Conservation (phyloP, 2,888 invertebrate genomes). For the Dasypogon diadema region DNA sequence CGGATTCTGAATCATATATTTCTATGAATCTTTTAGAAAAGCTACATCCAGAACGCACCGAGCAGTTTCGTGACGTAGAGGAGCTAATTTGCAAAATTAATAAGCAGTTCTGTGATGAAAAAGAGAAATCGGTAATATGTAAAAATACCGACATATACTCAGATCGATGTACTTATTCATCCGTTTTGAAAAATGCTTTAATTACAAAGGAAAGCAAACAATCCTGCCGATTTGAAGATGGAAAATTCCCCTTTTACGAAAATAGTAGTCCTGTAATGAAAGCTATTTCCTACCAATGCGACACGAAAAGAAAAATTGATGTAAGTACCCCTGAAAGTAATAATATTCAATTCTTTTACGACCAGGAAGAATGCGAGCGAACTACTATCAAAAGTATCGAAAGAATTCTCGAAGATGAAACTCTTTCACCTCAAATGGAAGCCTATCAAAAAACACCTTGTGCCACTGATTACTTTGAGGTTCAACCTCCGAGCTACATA, state of each 20-base stretch:
- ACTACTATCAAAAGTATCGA: neutral
- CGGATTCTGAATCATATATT: too few species aligned
- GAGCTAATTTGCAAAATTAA: neutral
- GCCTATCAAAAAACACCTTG: neutral
- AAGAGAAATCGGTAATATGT: neutral
- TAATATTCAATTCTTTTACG: neutral
- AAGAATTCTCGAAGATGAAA: neutral
- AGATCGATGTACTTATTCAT: conserved; percentile 15
- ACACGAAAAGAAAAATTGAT: too few species aligned
- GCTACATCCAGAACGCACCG: neutral
- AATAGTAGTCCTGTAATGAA: neutral
- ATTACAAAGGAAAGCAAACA: neutral
- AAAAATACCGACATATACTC: neutral
- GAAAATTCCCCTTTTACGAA: neutral
- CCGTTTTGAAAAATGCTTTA: conserved; percentile 6
- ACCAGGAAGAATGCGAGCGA: neutral
- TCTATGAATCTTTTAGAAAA: too few species aligned
- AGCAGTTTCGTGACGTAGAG: neutral
- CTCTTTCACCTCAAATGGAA: neutral
- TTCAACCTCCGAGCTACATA: neutral
- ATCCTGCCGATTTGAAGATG: neutral
- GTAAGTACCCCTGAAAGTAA: neutral
- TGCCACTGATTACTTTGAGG: neutral
- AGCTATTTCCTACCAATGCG: neutral
- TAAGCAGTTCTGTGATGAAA: neutral